Evolutionary conservation across 1,140 invertebrate genomes (phyloP).

Genomic region (Lucilia sericata): DNA sequence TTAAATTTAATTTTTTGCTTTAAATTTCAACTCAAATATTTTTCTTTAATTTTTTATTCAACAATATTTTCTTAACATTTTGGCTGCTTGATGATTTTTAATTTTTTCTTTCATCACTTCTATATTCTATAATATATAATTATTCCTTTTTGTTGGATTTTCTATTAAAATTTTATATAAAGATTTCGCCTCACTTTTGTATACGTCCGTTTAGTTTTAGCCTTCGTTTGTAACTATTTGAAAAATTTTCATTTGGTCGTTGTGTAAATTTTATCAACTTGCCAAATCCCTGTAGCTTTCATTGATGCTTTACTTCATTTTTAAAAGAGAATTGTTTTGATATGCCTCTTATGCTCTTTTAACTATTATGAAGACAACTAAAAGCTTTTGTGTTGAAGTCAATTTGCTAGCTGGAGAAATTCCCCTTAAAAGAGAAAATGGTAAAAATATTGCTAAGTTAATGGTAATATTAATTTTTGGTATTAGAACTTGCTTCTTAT

Average conservation of each 20-base stretch:
- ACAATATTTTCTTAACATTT: not conserved
- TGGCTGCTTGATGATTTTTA: not conserved
- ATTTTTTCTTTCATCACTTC: not conserved
- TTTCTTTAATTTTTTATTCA: not conserved
- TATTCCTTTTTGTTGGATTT: not conserved
- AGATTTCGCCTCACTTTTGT: not conserved
- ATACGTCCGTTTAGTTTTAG: conserved; percentile 29
- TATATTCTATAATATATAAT: not conserved
- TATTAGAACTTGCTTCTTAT: too few species aligned
- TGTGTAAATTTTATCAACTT: not conserved
- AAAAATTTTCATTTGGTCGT: conserved; percentile 4
- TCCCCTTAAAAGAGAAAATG: too few species aligned
- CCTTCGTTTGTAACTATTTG: conserved; percentile 37
- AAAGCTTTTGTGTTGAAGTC: too few species aligned
- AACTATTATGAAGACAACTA: too few species aligned
- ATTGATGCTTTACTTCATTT: conserved; percentile 35
- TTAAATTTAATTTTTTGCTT: too few species aligned
- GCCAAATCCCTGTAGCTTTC: not conserved
- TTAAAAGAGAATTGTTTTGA: not conserved
- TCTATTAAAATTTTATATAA: not conserved
- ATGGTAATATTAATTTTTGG: too few species aligned
- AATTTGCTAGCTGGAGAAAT: too few species aligned
- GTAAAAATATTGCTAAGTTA: too few species aligned
- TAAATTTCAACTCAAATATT: not conserved
- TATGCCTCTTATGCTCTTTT: not conserved